Conservation (phyloP, 2,888 invertebrate species). For the Autographa gamma region DNA sequence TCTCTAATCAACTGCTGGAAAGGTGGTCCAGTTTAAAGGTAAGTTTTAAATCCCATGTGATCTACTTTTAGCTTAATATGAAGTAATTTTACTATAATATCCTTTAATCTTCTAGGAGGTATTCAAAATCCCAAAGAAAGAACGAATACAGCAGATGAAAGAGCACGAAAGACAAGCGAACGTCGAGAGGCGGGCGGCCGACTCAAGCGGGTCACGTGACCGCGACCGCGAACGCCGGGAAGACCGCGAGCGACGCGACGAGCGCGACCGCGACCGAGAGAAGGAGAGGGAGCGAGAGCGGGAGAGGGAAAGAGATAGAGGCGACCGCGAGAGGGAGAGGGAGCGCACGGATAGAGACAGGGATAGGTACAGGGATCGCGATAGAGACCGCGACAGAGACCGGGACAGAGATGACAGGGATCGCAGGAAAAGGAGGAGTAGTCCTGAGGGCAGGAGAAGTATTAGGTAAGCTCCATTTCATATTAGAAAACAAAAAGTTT, state of each 20-base stretch:
- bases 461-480: conserved; percentile 70
- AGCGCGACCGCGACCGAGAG: conserved; percentile 67
- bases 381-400: conserved; percentile 73
- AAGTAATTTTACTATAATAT: neutral
- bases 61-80: neutral
- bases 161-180: conserved; percentile 98
- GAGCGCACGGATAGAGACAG: conserved; percentile 71
- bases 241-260: conserved; percentile 69
- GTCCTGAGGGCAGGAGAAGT: conserved; percentile 84
- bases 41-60: neutral
- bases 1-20: conserved; percentile 90
- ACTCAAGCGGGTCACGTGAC: conserved; percentile 82
- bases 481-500: too few relatives aligned
- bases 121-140: conserved; percentile 98
- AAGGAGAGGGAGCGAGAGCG: conserved; percentile 72
- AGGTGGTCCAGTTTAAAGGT: conserved; percentile 93
- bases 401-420: conserved; percentile 79
- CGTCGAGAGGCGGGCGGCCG: conserved; percentile 85
- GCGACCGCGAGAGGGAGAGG: conserved; percentile 68
- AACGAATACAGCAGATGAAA: conserved; percentile 97
- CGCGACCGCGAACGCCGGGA: conserved; percentile 70
- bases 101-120: conserved; percentile 80
- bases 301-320: conserved; percentile 71
- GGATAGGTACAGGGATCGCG: conserved; percentile 66
- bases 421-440: conserved; percentile 80